These are phyloP conservation scores for Rhynchomys soricoides DNA, from an alignment of 2,113 vertebrate species.

Conservation along the genomic window DNA sequence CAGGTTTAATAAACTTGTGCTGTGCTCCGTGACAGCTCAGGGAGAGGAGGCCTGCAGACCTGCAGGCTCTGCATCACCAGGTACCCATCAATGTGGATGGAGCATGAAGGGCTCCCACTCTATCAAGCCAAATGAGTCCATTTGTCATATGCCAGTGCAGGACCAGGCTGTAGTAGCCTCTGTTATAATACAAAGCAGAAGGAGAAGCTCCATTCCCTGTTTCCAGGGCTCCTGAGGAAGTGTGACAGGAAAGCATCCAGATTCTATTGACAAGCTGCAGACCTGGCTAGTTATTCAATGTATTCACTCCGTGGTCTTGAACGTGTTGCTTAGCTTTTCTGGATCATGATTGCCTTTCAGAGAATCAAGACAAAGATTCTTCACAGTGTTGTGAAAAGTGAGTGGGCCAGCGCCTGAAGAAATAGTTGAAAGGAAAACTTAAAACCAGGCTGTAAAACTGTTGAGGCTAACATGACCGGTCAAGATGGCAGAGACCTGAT, in stretches of 20 bases:
- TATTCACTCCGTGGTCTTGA: neutral
- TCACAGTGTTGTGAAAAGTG: neutral
- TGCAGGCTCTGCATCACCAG: neutral
- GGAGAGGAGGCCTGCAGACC: neutral
- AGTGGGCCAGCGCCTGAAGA: neutral
- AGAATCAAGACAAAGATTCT: slow-evolving; percentile 3
- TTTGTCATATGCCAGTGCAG: neutral
- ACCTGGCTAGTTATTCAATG: neutral
- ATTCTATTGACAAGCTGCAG: neutral
- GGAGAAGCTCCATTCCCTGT: neutral
- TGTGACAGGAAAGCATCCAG: neutral
- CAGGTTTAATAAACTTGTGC: slow-evolving; percentile 62
- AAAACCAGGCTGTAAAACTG: slow-evolving; percentile 70
- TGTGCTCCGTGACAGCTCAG: slow-evolving; percentile 23
- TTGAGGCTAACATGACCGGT: slow-evolving; percentile 66
- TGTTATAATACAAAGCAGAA: neutral
- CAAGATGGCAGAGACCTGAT: slow-evolving; percentile 68
- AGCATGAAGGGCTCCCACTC: neutral
- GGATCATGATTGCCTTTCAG: neutral
- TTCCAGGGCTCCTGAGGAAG: neutral
- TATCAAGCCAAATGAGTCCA: slow-evolving; percentile 11
- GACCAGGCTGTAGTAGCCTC: neutral
- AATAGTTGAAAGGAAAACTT: slow-evolving; percentile 58
- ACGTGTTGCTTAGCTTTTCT: neutral
- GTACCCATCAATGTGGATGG: slow-evolving; percentile 29